A percentile compares a stretch with the other conserved stretches of the same genome.
Evolutionary conservation across 2,113 vertebrate species (phyloP).

Genomic region (Atherinomorus stipes): DNA sequence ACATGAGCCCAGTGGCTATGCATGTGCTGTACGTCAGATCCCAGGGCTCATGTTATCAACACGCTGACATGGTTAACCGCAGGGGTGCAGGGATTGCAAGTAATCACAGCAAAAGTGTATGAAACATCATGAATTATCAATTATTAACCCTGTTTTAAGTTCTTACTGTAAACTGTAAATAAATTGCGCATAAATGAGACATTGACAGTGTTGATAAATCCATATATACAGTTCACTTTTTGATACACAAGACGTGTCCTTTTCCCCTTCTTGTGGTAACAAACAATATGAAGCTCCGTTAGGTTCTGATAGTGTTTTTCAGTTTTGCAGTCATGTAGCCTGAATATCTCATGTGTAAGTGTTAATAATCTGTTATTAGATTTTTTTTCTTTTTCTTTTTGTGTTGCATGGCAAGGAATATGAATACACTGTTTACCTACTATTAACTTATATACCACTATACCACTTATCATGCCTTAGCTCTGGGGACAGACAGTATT

Average conservation of each 20-base stretch:
- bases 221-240: neutral
- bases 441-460: slow-evolving; percentile 42
- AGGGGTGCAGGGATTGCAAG: slow-evolving; percentile 38
- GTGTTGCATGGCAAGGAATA: slow-evolving; percentile 30
- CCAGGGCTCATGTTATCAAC: slow-evolving; percentile 56
- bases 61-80: slow-evolving; percentile 43
- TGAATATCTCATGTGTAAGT: slow-evolving; percentile 35
- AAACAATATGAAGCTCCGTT: slow-evolving; percentile 6
- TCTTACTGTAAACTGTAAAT: slow-evolving; percentile 22
- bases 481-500: slow-evolving; percentile 29
- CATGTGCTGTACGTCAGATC: slow-evolving; percentile 44
- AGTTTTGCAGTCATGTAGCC: slow-evolving; percentile 16
- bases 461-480: slow-evolving; percentile 40
- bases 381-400: slow-evolving; percentile 12
- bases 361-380: slow-evolving; percentile 51
- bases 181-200: slow-evolving; percentile 15
- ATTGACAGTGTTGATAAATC: slow-evolving; percentile 9
- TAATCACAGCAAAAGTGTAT: slow-evolving; percentile 43
- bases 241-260: neutral
- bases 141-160: slow-evolving; percentile 15
- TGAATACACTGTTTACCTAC: slow-evolving; percentile 18
- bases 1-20: slow-evolving; percentile 58
- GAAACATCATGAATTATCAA: slow-evolving; percentile 39
- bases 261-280: slow-evolving; percentile 34
- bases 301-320: slow-evolving; percentile 7